These are phyloP conservation scores for Archips xylosteana DNA, from an alignment of 2,888 invertebrate genomes.

Conservation along the genomic window DNA sequence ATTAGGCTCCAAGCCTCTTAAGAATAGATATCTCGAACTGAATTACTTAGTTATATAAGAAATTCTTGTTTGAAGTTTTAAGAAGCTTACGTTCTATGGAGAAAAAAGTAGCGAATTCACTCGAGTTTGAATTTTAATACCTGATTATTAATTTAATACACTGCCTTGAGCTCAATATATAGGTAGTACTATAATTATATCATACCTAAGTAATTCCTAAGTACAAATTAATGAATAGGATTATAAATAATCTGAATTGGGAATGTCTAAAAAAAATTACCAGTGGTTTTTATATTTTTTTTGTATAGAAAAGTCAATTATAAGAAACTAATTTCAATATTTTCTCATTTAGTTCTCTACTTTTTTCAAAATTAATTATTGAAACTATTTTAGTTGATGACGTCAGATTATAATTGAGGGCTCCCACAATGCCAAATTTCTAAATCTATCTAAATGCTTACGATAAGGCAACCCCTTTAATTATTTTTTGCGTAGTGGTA, in stretches of 20 bases:
- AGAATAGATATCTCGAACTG: constrained; percentile 27
- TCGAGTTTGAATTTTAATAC: constrained; percentile 2
- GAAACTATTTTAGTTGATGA: no score
- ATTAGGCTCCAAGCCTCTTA: constrained; percentile 17
- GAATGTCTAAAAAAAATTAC: no score
- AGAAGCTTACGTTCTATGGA: constrained; percentile 29
- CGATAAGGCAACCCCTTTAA: no score
- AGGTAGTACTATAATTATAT: not conserved
- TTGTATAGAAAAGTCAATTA: no score
- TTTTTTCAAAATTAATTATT: no score
- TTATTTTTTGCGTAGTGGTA: no score
- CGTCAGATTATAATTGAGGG: no score
- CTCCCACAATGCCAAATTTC: no score
- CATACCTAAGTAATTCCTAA: not conserved
- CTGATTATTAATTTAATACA: not conserved
- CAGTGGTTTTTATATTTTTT: no score
- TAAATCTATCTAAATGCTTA: no score
- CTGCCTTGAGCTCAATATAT: not conserved
- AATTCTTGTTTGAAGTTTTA: constrained; percentile 29
- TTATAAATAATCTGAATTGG: not conserved
- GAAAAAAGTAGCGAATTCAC: constrained; percentile 18
- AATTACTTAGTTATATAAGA: constrained; percentile 19
- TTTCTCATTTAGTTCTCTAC: no score
- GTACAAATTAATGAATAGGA: not conserved
- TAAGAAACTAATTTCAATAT: no score